Evolutionary conservation across 1,140 invertebrate genomes (phyloP), one percentile per base, ranked within the genome.

Genomic region (Rhysida immarginata): DNA sequence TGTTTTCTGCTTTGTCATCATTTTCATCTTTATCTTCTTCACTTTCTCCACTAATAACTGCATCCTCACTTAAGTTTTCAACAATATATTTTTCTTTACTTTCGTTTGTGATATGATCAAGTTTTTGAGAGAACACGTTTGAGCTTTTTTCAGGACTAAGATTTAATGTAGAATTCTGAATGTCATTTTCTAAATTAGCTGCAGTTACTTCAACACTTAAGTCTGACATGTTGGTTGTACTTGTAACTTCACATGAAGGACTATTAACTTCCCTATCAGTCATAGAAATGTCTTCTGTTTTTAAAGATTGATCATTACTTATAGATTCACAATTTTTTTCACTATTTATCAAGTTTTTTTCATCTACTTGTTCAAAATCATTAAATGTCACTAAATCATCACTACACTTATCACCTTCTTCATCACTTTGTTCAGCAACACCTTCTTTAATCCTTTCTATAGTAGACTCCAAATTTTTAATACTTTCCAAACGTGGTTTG

Each of bases 361-460:
- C n/a, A n/a, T n/a, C n/a, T n/a, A n/a, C n/a, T n/a, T n/a, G n/a
- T n/a, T n/a, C n/a, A n/a, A n/a, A n/a, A n/a, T n/a, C n/a, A n/a
- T n/a, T n/a, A n/a, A n/a, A n/a, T n/a, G n/a, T n/a, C n/a, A n/a
- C n/a, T n/a, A n/a, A n/a, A n/a, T n/a, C n/a, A n/a, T n/a, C n/a
- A n/a, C n/a, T n/a, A n/a, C n/a, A n/a, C n/a, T n/a, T n/a, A n/a
- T 35, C 16, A 16, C 5, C 29, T 35, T 35, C 29, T 16, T 35
- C 29, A 5, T 35, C 29, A 35, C 5, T 35, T 45, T 55, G 29
- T 18, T 26, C 51, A 27, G 44, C 35, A 26, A 46, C 26, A 20
- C 26, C 45, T 54, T 61, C 42, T 53, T 43, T 55, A 55, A 56
- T 60, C 44, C 42, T 59, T 50, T 35, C 58, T 8, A 52, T 26